These are phyloP conservation scores for Percopsis transmontana DNA, from an alignment of 2,113 vertebrate genomes.

Conservation along the genomic window DNA sequence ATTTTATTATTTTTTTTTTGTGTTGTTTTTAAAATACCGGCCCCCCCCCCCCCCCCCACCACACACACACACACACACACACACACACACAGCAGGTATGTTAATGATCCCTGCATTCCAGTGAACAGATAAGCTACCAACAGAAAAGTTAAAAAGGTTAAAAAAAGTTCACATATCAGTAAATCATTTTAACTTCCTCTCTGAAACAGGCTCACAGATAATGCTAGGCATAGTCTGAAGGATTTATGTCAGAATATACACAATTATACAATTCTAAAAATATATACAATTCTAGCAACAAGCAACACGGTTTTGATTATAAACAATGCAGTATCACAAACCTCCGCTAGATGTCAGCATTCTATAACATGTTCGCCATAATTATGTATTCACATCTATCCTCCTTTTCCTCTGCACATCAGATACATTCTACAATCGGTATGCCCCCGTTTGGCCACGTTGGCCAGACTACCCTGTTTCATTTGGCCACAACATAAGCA, in stretches of 20 bases:
- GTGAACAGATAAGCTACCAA: no score
- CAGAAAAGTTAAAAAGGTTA: no score
- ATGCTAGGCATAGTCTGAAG: neutral
- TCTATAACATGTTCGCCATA: neutral
- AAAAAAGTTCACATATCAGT: no score
- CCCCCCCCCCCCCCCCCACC: neutral
- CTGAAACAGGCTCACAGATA: no score
- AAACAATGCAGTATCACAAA: constrained; percentile 36
- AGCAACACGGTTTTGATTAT: neutral
- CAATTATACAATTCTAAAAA: no score
- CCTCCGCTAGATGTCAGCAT: constrained; percentile 59
- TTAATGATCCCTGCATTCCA: neutral
- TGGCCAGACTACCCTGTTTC: neutral
- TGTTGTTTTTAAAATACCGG: no score
- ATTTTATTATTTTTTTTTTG: no score
- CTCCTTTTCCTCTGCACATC: constrained; percentile 2
- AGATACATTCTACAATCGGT: neutral
- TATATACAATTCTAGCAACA: no score
- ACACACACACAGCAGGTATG: neutral
- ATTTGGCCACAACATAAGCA: neutral
- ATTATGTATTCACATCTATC: constrained; percentile 20
- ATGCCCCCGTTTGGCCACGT: neutral
- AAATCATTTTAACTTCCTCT: no score
- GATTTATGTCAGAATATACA: neutral
- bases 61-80: constrained; percentile 1